Base-by-base conservation (phyloP, 2,113 vertebrate genomes). In the Mola mola region DNA sequence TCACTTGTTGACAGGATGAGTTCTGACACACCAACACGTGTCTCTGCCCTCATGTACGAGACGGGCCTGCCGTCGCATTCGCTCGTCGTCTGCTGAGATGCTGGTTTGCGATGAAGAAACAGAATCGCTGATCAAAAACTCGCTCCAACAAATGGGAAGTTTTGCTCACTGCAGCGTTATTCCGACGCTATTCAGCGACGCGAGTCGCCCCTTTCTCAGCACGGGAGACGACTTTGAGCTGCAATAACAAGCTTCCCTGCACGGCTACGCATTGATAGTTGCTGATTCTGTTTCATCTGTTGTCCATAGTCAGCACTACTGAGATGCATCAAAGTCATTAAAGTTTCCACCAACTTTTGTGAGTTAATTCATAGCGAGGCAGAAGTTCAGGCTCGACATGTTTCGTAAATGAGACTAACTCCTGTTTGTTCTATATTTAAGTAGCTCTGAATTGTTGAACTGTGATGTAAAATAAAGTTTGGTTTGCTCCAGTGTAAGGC, bases 351-450 rank as follows among this genome's bases (percentile, higher is more conserved):
- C 10, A 9, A 4, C n/a, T 75, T 26, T n/a, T 29, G 9, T 46
- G n/a, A n/a, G n/a, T n/a, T n/a, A n/a, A n/a, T n/a, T n/a, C n/a
- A n/a, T n/a, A n/a, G n/a, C n/a, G n/a, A n/a, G n/a, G n/a, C n/a
- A n/a, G n/a, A n/a, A n/a, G n/a, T n/a, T n/a, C n/a, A n/a, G n/a
- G n/a, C n/a, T n/a, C n/a, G n/a, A n/a, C n/a, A n/a, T n/a, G n/a
- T n/a, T n/a, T n/a, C n/a, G n/a, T n/a, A n/a, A n/a, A n/a, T n/a
- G n/a, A n/a, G n/a, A n/a, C n/a, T n/a, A n/a, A n/a, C n/a, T n/a
- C n/a, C n/a, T 50, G 62, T 70, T 75, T 78, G 64, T 72, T 82
- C 66, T 65, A 75, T 47, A 69, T 82, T 76, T 80, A 62, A 70
- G 66, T 6, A 15, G 33, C 44, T 50, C n/a, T 61, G 52, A 61